A percentile compares a stretch with the other conserved stretches of the same genome.
Conservation (phyloP, 2,888 invertebrate species). For the Serrognathus titanus region DNA sequence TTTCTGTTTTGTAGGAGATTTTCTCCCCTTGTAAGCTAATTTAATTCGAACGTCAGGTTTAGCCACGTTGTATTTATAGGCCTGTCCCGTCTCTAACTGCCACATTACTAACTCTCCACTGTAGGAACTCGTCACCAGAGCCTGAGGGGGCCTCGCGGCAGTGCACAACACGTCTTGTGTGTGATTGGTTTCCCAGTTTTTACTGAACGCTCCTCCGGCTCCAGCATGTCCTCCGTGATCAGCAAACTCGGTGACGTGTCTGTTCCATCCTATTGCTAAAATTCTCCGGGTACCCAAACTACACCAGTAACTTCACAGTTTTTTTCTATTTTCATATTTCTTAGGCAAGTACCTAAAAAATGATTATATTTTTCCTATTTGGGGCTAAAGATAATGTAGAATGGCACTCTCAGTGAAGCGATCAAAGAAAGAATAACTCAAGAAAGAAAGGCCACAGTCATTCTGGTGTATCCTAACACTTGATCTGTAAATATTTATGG, state of each 20-base stretch:
- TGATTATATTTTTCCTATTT: no score
- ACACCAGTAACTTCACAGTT: constrained; percentile 53
- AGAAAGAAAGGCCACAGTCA: no score
- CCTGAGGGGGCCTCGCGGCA: constrained; percentile 62
- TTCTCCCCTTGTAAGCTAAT: constrained; percentile 52
- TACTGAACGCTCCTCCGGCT: constrained; percentile 47
- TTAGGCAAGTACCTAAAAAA: constrained; percentile 53
- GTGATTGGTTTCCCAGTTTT: constrained; percentile 71
- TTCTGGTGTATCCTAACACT: no score
- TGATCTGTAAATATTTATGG: no score
- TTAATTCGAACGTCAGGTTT: constrained; percentile 52
- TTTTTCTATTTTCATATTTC: constrained; percentile 61
- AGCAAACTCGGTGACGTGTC: constrained; percentile 66
- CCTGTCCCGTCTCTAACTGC: constrained; percentile 78
- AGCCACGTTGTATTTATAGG: constrained; percentile 35
- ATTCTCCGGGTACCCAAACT: constrained; percentile 58
- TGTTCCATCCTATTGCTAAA: constrained; percentile 76
- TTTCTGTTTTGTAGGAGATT: constrained; percentile 6
- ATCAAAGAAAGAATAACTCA: no score
- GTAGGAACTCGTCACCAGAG: constrained; percentile 72
- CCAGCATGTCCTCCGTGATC: constrained; percentile 55
- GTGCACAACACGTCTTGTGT: constrained; percentile 72
- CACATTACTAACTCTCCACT: constrained; percentile 79
- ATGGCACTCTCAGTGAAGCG: no score
- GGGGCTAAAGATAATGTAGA: no score